Percentiles rank a stretch among this genome's conserved stretches.
Evolutionary conservation across 2,888 invertebrate species (phyloP).

Genomic region (Sesia bembeciformis): DNA sequence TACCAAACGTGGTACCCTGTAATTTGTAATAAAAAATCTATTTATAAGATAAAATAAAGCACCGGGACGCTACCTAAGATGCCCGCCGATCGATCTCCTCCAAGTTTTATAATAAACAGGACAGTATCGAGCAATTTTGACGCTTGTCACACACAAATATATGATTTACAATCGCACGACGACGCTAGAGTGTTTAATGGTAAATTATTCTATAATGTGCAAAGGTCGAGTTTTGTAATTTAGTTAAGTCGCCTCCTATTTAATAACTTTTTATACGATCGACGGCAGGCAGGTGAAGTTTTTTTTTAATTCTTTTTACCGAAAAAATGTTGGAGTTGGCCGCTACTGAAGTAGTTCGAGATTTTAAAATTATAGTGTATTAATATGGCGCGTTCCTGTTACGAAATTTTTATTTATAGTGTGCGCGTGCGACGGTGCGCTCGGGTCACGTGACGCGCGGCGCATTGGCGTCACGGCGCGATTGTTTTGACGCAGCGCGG

Average conservation of each 20-base stretch:
- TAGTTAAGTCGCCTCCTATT: slow-evolving; percentile 72
- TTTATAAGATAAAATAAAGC: slow-evolving; percentile 72
- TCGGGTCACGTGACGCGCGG: neutral
- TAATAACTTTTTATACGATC: slow-evolving; percentile 60
- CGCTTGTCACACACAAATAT: slow-evolving; percentile 54
- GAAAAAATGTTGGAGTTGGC: slow-evolving; percentile 30
- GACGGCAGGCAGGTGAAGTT: slow-evolving; percentile 58
- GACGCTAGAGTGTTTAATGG: slow-evolving; percentile 30
- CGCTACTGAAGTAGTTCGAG: slow-evolving; percentile 71
- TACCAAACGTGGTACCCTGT: slow-evolving; percentile 72
- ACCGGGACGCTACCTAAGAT: slow-evolving; percentile 69
- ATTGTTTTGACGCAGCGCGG: slow-evolving; percentile 21
- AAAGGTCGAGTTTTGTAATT: slow-evolving; percentile 71
- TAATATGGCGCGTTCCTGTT: slow-evolving; percentile 52
- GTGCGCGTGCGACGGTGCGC: slow-evolving; percentile 33
- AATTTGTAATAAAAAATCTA: slow-evolving; percentile 74
- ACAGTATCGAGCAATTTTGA: slow-evolving; percentile 50
- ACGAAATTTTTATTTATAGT: slow-evolving; percentile 55
- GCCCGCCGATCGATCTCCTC: slow-evolving; percentile 60
- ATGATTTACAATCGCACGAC: slow-evolving; percentile 53
- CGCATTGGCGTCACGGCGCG: slow-evolving; percentile 17
- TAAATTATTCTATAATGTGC: slow-evolving; percentile 67
- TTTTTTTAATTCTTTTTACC: slow-evolving; percentile 33
- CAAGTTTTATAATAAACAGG: slow-evolving; percentile 57
- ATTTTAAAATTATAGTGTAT: slow-evolving; percentile 66